Base-by-base conservation (phyloP, 2,797 vertebrate genomes). In the Ficedula albicollis region DNA sequence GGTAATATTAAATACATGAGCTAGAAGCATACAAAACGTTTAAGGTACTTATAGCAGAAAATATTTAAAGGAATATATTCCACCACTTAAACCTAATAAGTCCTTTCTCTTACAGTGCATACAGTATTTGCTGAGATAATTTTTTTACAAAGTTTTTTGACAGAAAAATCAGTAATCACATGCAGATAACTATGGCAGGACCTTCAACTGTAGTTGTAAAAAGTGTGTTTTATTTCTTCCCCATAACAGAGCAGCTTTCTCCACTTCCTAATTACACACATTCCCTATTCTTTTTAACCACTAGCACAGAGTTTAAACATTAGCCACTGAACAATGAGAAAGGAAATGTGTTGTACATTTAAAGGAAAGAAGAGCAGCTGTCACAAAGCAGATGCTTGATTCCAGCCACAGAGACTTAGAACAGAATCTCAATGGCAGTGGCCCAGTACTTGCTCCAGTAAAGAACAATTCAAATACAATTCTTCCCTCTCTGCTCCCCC, bases 211-310 rank as follows among this genome's bases (percentile, higher is more conserved):
- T 18, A 51, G 74, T 7, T 86, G 69, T 73, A 74, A 69, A 75
- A 89, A 90, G 44, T 2, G 2, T 25, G 32, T 81, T 85, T 91
- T 81, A 68, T 69, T 95, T 86, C 69, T 67, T 84, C 49, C 27
- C 55, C 59, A 46, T 36, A 85, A 83, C 1, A 67, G 1, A 90
- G 62, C 72, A 72, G 70, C 44, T 84, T 91, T 92, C 49, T 81
- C 55, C 2, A 17, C 80, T 93, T 91, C 60, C 77, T 84, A 90
- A 94, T 95, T 95, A 91, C 56, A 86, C 1, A 0, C 32, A 72
- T 70, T 81, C 93, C 76, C 93, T 84, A 48, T 56, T 93, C 85
- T 69, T 86, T 90, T 82, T 64, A 93, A 70, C 49, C 52, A 67
- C 41, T 15, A 92, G 44, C 73, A 55, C 43, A 88, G 52, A 88